Conservation (phyloP, 1,140 invertebrate genomes). For the Eriosoma lanigerum region DNA sequence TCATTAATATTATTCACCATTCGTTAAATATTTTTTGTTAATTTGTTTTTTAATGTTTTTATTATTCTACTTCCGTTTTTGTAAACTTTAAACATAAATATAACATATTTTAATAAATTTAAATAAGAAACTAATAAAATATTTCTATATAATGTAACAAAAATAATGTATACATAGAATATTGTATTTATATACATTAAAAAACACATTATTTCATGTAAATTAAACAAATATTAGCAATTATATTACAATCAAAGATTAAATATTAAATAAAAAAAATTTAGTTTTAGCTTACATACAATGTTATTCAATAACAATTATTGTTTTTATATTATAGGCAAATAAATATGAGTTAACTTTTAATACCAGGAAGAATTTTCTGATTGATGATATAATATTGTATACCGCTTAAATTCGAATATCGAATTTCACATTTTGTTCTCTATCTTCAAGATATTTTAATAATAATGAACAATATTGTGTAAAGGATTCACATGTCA, state of each 20-base stretch:
- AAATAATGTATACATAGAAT: no score
- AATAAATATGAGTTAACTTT: neutral
- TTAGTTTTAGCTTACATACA: no score
- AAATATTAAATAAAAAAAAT: no score
- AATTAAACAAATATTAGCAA: no score
- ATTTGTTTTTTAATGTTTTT: neutral
- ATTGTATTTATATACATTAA: no score
- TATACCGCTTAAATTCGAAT: neutral
- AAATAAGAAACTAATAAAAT: no score
- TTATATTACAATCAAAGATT: no score
- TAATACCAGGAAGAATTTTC: neutral
- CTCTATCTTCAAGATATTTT: neutral
- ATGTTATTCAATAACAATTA: no score
- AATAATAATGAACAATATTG: neutral
- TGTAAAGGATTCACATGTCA: constrained; percentile 14
- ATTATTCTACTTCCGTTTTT: neutral
- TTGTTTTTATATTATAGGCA: no score
- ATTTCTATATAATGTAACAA: no score
- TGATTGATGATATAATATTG: constrained; percentile 1
- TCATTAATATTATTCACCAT: neutral
- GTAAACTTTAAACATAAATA: neutral
- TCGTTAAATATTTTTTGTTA: neutral
- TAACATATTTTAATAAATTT: neutral
- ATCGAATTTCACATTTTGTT: constrained; percentile 24
- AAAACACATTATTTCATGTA: no score